Base-by-base conservation (phyloP, 2,113 vertebrate genomes). In the Sinocyclocheilus anshuiensis region DNA sequence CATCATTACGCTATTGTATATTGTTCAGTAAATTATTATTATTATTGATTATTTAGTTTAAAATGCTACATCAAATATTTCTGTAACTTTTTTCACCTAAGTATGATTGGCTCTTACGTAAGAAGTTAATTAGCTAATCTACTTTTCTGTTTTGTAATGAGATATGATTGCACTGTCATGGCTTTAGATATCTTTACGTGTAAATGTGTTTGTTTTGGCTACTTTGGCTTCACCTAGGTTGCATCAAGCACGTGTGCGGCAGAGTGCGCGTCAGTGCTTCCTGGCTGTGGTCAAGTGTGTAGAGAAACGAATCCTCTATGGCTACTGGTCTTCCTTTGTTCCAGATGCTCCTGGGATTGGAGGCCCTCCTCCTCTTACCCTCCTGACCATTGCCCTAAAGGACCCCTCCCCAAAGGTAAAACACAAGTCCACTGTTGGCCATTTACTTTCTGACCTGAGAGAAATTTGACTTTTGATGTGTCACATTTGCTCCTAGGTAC, bases 251-350 rank as follows among this genome's bases (percentile, higher is more conserved):
- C 97, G 93, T 57, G 96, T 99, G 85, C 96, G 97, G 42, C 98
- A 99, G 90, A 95, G 94, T 79, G 96, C 97, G 2, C 93, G 99
- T 85, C 95, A 96, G 79, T 98, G 96, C 89, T 96, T 99, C 92
- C 94, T 98, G 75, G 96, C 96, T 0, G 92, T 97, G 78, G 94
- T 98, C 82, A 99, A 97, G 89, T 96, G 95, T 4, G 94, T 98
- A 20, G 98, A 99, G 87, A 99, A 97, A 84, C 95, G 95, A 88
- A 94, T 96, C 80, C 94, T 99, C 10, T 99, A 98, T 24, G 97
- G 97, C 22, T 99, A 98, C 93, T 99, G 98, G 98, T 97, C 97
- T 50, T 97, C 97, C 0, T 99, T 99, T 92, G 93, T 99, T 87
- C 97, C 98, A 0, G 97, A 98, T 84, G 94, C 96, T 0, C 96